Base-by-base conservation (phyloP, 92 coral and sea anemone species). In the Actinernus sp. region DNA sequence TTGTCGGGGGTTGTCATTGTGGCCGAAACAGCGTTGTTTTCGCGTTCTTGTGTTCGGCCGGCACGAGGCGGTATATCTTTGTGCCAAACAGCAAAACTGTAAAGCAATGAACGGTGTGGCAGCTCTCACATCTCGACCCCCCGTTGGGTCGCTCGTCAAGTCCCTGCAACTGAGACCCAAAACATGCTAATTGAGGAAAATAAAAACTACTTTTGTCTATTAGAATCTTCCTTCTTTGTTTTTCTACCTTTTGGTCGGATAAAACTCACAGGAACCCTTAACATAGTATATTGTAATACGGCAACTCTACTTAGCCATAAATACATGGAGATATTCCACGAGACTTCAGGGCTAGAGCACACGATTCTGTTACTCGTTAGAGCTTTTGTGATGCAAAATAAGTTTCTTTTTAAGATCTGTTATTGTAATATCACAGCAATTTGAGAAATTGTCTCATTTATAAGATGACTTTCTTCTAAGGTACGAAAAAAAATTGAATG, bases 181-280 rank as follows among this genome's bases (percentile, higher is more conserved):
- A 70, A 70, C 66, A 70, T 48, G 20, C 78, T 70, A 70, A 70
- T 70, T 57, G 58, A 41, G 31, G 53, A 70, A 70, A 45, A 70
- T n/a, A n/a, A n/a, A n/a, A n/a, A n/a, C n/a, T n/a, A n/a, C n/a
- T n/a, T n/a, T n/a, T n/a, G n/a, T n/a, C n/a, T n/a, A n/a, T n/a
- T n/a, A n/a, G n/a, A n/a, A n/a, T n/a, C n/a, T n/a, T n/a, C n/a
- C n/a, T n/a, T n/a, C n/a, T n/a, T n/a, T n/a, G n/a, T n/a, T n/a
- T n/a, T n/a, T n/a, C n/a, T n/a, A n/a, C n/a, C n/a, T n/a, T n/a
- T n/a, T n/a, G n/a, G n/a, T n/a, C n/a, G n/a, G n/a, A n/a, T n/a
- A n/a, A n/a, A n/a, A n/a, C n/a, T n/a, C n/a, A n/a, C n/a, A n/a
- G n/a, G n/a, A n/a, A n/a, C n/a, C n/a, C n/a, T n/a, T n/a, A n/a